Conservation (phyloP, 2,888 invertebrate species). For the Argyresthia goedartella region DNA sequence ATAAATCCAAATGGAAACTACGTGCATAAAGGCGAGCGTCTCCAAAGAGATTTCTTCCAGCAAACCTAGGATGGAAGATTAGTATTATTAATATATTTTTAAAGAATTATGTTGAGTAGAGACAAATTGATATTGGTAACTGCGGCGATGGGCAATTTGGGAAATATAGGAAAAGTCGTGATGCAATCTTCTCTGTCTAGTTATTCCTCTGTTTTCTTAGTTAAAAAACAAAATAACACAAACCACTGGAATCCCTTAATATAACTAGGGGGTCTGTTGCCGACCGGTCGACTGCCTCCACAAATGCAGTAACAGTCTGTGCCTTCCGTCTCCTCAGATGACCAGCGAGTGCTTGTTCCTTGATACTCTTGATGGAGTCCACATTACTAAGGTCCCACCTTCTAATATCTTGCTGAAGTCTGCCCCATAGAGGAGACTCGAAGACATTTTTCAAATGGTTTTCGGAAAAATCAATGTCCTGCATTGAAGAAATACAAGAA, state of each 20-base stretch:
- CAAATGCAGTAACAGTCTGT: constrained; percentile 44
- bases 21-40: too few species aligned
- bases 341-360: constrained; percentile 43
- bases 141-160: too few species aligned
- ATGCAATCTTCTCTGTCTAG: too few species aligned
- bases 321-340: constrained; percentile 45
- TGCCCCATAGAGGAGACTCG: constrained; percentile 47
- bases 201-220: too few species aligned
- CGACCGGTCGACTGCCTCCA: constrained; percentile 55
- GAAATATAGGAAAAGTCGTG: too few species aligned
- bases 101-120: too few species aligned
- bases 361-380: constrained; percentile 45
- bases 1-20: too few species aligned
- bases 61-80: too few species aligned
- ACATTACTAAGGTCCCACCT: constrained; percentile 30
- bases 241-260: constrained; percentile 49
- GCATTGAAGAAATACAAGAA: constrained; percentile 11
- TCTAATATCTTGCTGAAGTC: constrained; percentile 34
- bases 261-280: constrained; percentile 50
- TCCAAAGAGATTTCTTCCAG: too few species aligned
- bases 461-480: constrained; percentile 55
- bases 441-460: constrained; percentile 37
- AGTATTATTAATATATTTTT: too few species aligned
- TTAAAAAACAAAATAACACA: constrained; percentile 7
- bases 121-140: too few species aligned